phyloP scores from a whole-genome alignment of 2,113 vertebrate species.

The Prinia subflava region DNA sequence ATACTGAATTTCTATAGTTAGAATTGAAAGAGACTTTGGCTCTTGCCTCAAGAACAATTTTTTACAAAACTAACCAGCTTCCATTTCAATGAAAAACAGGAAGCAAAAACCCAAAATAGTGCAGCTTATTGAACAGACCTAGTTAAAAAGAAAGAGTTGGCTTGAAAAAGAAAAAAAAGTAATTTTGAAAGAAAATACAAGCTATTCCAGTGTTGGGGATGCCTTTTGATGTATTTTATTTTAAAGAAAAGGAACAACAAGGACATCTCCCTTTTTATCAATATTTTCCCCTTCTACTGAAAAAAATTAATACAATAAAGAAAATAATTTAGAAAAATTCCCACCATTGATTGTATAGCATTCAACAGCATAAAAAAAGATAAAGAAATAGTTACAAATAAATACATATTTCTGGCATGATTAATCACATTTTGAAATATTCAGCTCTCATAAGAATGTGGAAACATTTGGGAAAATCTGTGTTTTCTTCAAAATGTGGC shows the following conservation, averaged over 20 bases:
- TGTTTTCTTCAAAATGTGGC: background rate
- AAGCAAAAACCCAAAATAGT: background rate
- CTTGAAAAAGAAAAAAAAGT: background rate
- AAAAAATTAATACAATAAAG: background rate
- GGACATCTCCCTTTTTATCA: background rate
- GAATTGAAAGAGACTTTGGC: background rate
- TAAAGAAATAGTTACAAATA: background rate
- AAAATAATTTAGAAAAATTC: background rate
- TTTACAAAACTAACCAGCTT: background rate
- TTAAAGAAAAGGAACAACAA: background rate
- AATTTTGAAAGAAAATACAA: background rate
- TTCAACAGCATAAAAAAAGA: background rate
- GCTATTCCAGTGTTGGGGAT: background rate
- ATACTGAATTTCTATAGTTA: background rate
- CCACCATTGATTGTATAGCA: background rate
- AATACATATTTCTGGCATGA: background rate
- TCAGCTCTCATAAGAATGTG: background rate
- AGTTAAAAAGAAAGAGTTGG: background rate
- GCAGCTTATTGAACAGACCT: background rate
- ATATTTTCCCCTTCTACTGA: background rate
- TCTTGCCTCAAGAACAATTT: background rate
- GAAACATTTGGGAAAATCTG: background rate
- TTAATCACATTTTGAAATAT: background rate
- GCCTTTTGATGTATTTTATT: background rate
- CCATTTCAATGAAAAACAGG: background rate